Base-by-base conservation (phyloP, 2,113 vertebrate genomes). In the Ptyas mucosa region DNA sequence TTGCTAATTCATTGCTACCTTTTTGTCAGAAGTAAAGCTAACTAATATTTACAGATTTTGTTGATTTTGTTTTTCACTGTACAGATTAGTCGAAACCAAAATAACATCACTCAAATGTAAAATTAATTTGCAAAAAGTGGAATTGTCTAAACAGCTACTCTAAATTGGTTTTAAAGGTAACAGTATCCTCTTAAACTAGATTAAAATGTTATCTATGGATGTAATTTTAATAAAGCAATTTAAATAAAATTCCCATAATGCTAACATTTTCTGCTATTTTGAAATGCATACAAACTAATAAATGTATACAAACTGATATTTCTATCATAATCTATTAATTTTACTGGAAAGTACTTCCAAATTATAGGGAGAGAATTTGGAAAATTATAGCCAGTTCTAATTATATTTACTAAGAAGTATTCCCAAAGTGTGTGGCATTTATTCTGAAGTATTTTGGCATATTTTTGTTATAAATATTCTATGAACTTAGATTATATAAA, bases 11-110 rank as follows among this genome's bases (percentile, higher is more conserved):
- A 95, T 58, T 3, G 0, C 87, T 94, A 81, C 87, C 93, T 29
- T 95, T 93, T 95, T 95, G 93, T 94, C 96, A 90, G 29, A 18
- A 46, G 92, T 92, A 39, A 89, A 75, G 87, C 55, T 8, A 53
- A 0, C 14, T 29, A 0, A 0, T 91, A 55, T 46, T 0, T 1
- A 92, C 15, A 4, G 1, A 86, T 34, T 8, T 87, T 21, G 29
- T 53, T 92, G 75, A 8, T 24, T 43, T 0, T 39, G 4, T 49
- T 86, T 81, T 46, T 89, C 20, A 8, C 75, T 81, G n/a, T 0
- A 1, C n/a, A 86, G 24, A 34, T 24, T 52, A 0, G 24, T 3
- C 0, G 11, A 89, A 75, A 88, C 54, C 29, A 24, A 20, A 24
- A 88, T 87, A 81, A 64, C 52, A 85, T 43, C 2, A 15, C 29